These are phyloP conservation scores for Plectus sambesii DNA, from an alignment of 1,140 invertebrate genomes.

Conservation along the genomic window DNA sequence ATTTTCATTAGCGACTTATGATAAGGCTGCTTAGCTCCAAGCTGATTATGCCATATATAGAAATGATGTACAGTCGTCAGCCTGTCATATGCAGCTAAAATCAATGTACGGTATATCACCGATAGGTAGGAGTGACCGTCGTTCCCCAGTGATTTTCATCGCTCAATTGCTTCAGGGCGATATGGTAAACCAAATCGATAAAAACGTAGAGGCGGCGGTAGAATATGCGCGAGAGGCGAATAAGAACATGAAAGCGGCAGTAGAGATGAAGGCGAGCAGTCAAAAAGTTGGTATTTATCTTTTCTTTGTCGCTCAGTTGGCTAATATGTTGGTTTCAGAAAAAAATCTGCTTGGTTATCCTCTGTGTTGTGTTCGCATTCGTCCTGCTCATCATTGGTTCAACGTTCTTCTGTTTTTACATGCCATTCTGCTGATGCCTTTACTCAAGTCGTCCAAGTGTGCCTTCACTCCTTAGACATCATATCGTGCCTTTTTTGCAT, in stretches of 20 bases:
- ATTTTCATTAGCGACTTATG: too few relatives aligned
- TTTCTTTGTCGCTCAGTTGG: not conserved
- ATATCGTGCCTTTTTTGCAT: not conserved
- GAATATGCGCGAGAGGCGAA: constrained; percentile 3
- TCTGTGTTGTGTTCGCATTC: constrained; percentile 7
- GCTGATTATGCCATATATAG: too few relatives aligned
- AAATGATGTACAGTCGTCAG: too few relatives aligned
- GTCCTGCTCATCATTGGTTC: constrained; percentile 4
- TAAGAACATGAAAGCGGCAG: not conserved
- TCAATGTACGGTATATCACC: too few relatives aligned
- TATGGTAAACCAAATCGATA: constrained; percentile 3
- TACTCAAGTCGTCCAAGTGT: constrained; percentile 7
- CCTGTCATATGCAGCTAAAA: too few relatives aligned
- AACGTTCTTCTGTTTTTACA: constrained; percentile 3
- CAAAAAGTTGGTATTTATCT: not conserved
- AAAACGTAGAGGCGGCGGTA: constrained; percentile 1
- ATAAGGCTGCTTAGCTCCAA: too few relatives aligned
- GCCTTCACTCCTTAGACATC: not conserved
- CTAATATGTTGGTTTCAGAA: constrained; percentile 3
- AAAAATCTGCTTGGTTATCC: constrained; percentile 2
- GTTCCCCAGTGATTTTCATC: not conserved
- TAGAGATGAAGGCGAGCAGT: constrained; percentile 1
- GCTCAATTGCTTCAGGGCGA: not conserved
- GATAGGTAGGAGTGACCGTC: too few relatives aligned
- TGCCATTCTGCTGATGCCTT: not conserved